Evolutionary conservation across 2,888 invertebrate species (phyloP), one percentile per base, ranked within the genome.

Genomic region (Caenorhabditis macrosperma): DNA sequence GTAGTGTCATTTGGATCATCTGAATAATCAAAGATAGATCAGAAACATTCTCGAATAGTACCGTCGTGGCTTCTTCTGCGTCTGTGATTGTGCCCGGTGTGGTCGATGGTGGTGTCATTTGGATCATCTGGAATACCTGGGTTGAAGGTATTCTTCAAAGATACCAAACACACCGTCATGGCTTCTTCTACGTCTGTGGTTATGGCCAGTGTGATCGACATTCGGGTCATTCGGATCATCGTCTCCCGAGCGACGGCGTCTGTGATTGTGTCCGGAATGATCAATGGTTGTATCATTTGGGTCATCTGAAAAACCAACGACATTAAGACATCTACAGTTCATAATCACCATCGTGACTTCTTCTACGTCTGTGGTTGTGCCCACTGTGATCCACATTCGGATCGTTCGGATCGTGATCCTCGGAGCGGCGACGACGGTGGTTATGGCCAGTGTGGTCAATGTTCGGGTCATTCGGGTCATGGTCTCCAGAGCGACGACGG

Each of bases 41-140:
- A 48, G n/a, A n/a, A n/a, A n/a, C n/a, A n/a, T n/a, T n/a, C 2
- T 6, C 0, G n/a, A n/a, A n/a, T n/a, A n/a, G 20, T 38, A 59
- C 59, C 61, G 9, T 61, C 61, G 20, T 35, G 22, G 22, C 61
- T 61, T 61, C 61, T 61, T 30, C 46, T 44, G n/a, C n/a, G n/a
- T n/a, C 61, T 46, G 48, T 63, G 77, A 38, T 74, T 69, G 55
- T 83, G 81, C 5, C 78, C 83, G 17, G 83, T 66, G 50, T 84
- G 84, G 38, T 84, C 82, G 44, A 82, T 72, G 20, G 82, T 81
- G 5, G 84, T 82, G 59, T 84, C 84, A 52, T 66, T 84, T 57
- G 83, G 81, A 59, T 83, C 83, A 48, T 76, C 75, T 75, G 44
- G 26, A 67, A 52, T 24, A 4, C 44, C 0, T 33, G 15, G n/a